phyloP scores from a whole-genome alignment of 2,888 invertebrate genomes.

The Petrolisthes cinctipes region DNA sequence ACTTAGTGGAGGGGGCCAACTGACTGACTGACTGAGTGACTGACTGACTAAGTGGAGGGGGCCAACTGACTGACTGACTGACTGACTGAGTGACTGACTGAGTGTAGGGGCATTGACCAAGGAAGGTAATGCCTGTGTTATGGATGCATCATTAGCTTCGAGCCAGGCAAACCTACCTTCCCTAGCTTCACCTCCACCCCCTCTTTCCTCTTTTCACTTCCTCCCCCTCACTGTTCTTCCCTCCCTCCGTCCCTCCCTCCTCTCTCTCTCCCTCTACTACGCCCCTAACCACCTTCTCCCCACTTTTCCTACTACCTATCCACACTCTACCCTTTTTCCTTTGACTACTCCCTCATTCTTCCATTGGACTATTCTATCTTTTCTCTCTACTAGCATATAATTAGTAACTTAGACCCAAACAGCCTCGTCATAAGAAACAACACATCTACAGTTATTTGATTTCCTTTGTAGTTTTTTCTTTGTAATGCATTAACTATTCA shows the following conservation, averaged over 20 bases:
- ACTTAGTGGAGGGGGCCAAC: too few species aligned
- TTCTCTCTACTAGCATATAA: too few species aligned
- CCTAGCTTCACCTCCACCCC: background rate
- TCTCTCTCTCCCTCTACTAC: background rate
- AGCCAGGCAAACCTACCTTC: background rate
- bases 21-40: too few species aligned
- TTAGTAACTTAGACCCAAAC: too few species aligned
- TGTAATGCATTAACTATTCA: too few species aligned
- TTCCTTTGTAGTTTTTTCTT: too few species aligned
- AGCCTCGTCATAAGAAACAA: too few species aligned
- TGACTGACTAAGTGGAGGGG: too few species aligned
- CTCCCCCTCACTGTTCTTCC: background rate
- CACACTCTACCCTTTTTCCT: background rate
- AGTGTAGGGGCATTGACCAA: conserved; percentile 10
- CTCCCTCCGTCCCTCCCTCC: background rate
- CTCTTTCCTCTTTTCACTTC: background rate
- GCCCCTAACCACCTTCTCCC: background rate
- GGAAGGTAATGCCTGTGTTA: conserved; percentile 45
- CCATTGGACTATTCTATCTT: too few species aligned
- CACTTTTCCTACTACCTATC: background rate
- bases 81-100: background rate
- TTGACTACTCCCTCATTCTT: background rate
- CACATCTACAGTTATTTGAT: too few species aligned
- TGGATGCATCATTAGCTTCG: conserved; percentile 43
- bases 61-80: too few species aligned